Evolutionary conservation across 2,888 invertebrate species (phyloP), one percentile per base, ranked within the genome.

Genomic region (Microchrysa polita): DNA sequence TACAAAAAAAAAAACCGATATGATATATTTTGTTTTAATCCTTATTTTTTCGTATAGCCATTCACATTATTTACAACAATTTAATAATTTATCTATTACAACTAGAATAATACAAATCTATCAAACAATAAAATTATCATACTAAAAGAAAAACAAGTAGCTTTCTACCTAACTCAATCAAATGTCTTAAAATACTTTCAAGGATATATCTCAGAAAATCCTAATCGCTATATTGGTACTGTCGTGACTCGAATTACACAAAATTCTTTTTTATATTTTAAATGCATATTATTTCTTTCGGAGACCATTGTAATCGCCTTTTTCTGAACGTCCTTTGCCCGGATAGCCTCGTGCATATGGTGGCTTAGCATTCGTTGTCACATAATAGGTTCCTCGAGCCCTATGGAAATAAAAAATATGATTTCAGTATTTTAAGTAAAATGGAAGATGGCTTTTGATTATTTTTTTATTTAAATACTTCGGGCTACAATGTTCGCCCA

Each of bases 281-380:
- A 52, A 14, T 16, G 16, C 16, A 52, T n/a, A n/a, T 34, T 2
- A 63, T 40, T 40, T 23, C 48, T 69, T 69, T 34, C 72, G 59
- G 9, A 77, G 57, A 48, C 77, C 77, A 22, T 27, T 72, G 53
- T 77, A 77, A n/a, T 72, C 74, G 12, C 69, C 69, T n/a, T 40
- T 40, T 40, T 69, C 65, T 16, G 65, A 60, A 55, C 76, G 34
- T 63, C 59, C 69, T 42, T 90, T 90, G 74, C 88, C 90, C 14
- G 93, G 93, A 80, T 91, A 92, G 7, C 95, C 95, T 82, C 92
- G 88, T n/a, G 94, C 93, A 84, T 92, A 95, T 1, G 95, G 95
- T 75, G 91, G 92, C 80, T 90, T 90, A 2, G 91, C 91, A 85
- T 94, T 94, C 69, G 94, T 95, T 74, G 92, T 91, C n/a, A 95